A percentile compares a stretch with the other conserved stretches of the same genome.
These are phyloP conservation scores for Chrysemys picta DNA, from an alignment of 2,113 vertebrate species.

Conservation along the genomic window DNA sequence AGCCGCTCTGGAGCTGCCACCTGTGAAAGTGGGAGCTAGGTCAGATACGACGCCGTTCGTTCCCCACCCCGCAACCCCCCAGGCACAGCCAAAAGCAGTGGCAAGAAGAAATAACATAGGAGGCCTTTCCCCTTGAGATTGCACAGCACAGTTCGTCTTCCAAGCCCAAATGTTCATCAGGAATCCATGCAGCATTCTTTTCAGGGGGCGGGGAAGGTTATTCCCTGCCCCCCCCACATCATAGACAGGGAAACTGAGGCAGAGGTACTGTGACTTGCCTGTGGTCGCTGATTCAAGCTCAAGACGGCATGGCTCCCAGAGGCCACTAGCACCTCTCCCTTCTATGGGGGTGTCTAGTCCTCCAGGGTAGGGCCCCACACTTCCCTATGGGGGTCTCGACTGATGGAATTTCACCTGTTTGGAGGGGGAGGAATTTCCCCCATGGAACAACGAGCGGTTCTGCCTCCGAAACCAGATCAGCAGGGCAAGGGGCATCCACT, in stretches of 20 bases:
- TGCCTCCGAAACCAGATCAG: not conserved
- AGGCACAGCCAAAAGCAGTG: not conserved
- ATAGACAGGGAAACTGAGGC: not conserved
- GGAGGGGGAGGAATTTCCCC: not conserved
- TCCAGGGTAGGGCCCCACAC: not conserved
- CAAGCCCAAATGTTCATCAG: not conserved
- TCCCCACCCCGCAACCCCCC: not conserved
- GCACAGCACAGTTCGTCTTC: not conserved
- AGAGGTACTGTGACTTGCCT: not conserved
- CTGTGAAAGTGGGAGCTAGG: not conserved
- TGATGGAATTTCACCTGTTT: not conserved
- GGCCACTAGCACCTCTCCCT: not conserved
- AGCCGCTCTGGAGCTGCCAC: accelerated
- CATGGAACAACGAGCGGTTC: not conserved
- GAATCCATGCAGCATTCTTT: not conserved
- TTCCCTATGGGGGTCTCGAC: not conserved
- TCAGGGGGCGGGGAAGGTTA: not conserved
- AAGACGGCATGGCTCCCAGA: not conserved
- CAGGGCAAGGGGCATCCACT: not conserved
- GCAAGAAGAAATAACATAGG: not conserved
- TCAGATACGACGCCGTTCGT: not conserved
- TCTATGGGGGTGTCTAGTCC: not conserved
- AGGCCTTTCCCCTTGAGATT: not conserved
- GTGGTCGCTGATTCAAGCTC: not conserved
- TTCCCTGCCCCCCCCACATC: not conserved